Base-by-base conservation (phyloP, 2,888 invertebrate species). In the Poecilobothrus nobilitatus region DNA sequence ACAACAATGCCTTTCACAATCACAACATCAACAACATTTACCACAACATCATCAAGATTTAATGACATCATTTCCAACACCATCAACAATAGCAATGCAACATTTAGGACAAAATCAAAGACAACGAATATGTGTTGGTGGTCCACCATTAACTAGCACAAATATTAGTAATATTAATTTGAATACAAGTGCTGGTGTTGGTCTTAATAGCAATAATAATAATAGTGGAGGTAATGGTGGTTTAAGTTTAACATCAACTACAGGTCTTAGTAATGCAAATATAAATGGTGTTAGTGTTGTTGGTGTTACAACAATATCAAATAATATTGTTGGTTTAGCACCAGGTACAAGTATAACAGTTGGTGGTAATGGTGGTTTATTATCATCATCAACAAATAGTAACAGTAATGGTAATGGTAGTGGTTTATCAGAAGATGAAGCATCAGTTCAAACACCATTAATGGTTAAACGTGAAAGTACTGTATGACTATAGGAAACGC, bases 391-490 rank as follows among this genome's bases (percentile, higher is more conserved):
- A 22, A 63, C 63, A 3, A 63, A 63, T 63, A 21, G 63, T 63
- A 62, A 62, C 15, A 62, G 15, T 27, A 65, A 65, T 65, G 65
- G 65, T 34, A 65, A 34, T 34, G 65, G 71, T 65, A 71, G 72
- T 73, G 73, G 83, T 71, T 76, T 81, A 67, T 80, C 83, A 27
- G 85, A 86, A 74, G 86, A 86, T 73, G 86, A 86, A 76, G 83
- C 85, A 65, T 84, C 86, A 70, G 85, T 84, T 70, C 86, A 86
- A 76, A 87, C 88, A 71, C 88, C 88, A 37, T 83, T 88, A 71
- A 86, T 88, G 84, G 81, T 86, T 72, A 86, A 86, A 75, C 80
- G 86, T 66, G 86, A 86, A 74, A 86, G 86, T 76, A 85, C 86
- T 73, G 86, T 86, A 84, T 86, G 86, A 86, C 86, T 81, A 78